A percentile compares a stretch with the other conserved stretches of the same genome.
phyloP scores from a whole-genome alignment of 2,888 invertebrate genomes.

The Lasioglossum oenotherae region DNA sequence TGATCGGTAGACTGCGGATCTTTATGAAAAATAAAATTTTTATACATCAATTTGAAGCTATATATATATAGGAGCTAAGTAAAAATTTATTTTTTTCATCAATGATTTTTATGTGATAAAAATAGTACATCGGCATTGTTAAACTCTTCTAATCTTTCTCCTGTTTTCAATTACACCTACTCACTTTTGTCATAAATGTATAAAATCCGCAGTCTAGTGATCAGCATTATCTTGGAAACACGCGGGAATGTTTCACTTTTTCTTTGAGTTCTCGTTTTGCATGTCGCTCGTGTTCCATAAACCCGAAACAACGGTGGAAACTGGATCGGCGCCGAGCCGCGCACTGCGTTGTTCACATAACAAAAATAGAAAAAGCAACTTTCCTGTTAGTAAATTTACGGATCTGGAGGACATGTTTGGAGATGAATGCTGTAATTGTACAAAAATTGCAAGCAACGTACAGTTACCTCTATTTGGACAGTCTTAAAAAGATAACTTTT shows the following conservation, averaged over 20 bases:
- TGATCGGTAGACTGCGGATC: not conserved
- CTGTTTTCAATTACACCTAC: too few species aligned
- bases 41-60: too few species aligned
- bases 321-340: not conserved
- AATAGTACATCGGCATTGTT: too few species aligned
- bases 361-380: not conserved
- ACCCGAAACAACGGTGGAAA: conserved; percentile 20
- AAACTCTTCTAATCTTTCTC: too few species aligned
- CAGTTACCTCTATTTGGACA: too few species aligned
- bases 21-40: too few species aligned
- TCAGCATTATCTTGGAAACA: not conserved
- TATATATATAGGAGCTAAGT: too few species aligned
- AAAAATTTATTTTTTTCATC: too few species aligned
- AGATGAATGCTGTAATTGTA: not conserved
- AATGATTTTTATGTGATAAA: too few species aligned
- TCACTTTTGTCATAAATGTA: too few species aligned
- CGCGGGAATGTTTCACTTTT: not conserved
- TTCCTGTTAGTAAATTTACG: not conserved
- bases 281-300: conserved; percentile 1
- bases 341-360: not conserved
- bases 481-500: too few species aligned
- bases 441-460: not conserved
- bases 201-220: too few species aligned
- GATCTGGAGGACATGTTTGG: not conserved
- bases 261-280: not conserved